Evolutionary conservation across 2,113 vertebrate genomes (phyloP), one percentile per base, ranked within the genome.

Genomic region (Zapornia atra): DNA sequence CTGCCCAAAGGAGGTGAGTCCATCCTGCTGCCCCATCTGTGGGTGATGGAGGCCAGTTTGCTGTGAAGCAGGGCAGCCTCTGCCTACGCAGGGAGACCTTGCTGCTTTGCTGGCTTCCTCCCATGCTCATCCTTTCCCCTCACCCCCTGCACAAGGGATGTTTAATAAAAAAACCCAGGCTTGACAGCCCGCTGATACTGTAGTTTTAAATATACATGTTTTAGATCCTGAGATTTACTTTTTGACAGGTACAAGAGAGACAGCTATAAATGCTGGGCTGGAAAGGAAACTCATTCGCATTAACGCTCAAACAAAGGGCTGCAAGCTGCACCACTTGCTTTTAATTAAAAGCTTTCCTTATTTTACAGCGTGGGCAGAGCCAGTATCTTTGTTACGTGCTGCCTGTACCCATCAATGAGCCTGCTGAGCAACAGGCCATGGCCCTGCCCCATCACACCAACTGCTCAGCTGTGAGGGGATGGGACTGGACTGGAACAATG

Each of bases 181-280:
- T 66, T 70, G 88, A 68, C 89, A 83, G 82, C 54, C 51, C 1
- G 4, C 91, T 38, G 65, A 46, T 86, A 22, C 22, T 2, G 0
- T 5, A 9, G 56, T 48, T 97, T 96, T 93, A 90, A 94, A 96
- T 86, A 88, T 68, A 51, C 86, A 80, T 16, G 29, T 73, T 90
- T 90, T 85, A 86, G 84, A 92, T 88, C 51, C 66, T 6, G 82
- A 95, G 95, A 79, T 88, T 93, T 92, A 63, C 65, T 84, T 94
- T 86, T 60, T 93, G 92, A 94, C 85, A 94, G 94, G 82, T 83
- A 63, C 19, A 70, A 78, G 92, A 78, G 72, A 94, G 80, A 80
- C 88, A 92, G 73, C 76, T 85, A 18, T 80, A 92, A 96, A 86
- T 18, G 80, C 56, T 77, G 85, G 90, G 86, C 70, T 95, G 94